A percentile compares a stretch with the other conserved stretches of the same genome.
Evolutionary conservation across 1,140 invertebrate species (phyloP).

Genomic region (Kradibia gibbosae): DNA sequence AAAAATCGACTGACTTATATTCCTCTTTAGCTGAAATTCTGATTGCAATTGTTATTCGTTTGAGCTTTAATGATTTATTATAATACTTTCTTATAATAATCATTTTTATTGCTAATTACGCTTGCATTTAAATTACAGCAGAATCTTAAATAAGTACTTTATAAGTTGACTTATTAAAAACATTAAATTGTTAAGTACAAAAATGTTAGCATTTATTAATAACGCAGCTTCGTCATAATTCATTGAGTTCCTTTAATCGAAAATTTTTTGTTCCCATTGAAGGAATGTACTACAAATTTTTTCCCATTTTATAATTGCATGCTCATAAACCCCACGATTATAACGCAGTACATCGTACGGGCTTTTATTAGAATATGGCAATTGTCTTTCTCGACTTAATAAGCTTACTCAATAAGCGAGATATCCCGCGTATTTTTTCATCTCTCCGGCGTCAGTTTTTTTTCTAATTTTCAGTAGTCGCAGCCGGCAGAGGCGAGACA

Average conservation of each 20-base stretch:
- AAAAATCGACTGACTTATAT: no score
- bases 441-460: no score
- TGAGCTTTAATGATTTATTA: no score
- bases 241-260: neutral
- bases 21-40: no score
- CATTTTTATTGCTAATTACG: no score
- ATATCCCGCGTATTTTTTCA: no score
- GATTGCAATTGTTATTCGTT: no score
- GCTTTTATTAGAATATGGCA: neutral
- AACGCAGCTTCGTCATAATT: neutral
- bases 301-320: neutral
- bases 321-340: neutral
- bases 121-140: neutral
- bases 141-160: neutral
- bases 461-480: no score
- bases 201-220: neutral
- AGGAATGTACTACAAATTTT: neutral
- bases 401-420: no score
- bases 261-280: neutral
- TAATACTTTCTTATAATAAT: no score
- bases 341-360: neutral
- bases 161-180: no score
- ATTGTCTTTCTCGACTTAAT: neutral
- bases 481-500: no score
- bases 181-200: neutral